Base-by-base conservation (phyloP, 2,797 vertebrate genomes). In the Semaprochilodus insignis region DNA sequence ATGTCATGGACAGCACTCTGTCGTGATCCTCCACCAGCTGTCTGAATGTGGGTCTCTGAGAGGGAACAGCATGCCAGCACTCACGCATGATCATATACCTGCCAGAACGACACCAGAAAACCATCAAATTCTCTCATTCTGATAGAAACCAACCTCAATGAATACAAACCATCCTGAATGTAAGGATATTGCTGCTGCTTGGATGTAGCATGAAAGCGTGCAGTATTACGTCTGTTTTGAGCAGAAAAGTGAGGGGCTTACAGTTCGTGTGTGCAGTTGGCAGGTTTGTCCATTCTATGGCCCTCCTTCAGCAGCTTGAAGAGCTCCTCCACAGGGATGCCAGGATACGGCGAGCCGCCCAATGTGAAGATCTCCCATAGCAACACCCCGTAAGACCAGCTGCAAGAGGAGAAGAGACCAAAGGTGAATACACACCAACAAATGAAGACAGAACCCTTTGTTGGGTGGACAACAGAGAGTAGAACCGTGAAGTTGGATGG, bases 31-130 rank as follows among this genome's bases (percentile, higher is more conserved):
- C 98, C 63, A 99, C 98, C 88, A 99, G 95, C 94, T 99, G 98
- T 88, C 97, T 97, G 94, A 99, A 99, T 74, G 98, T 99, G 21
- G 98, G 98, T 40, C 98, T 94, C 93, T 99, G 98, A 0, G 97
- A 97, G 0, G 98, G 97, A 66, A 97, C 95, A 0, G 97, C 97
- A 0, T 99, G 97, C 98, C 98, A 99, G 86, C 98, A 99, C 90
- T 99, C 98, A 63, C 97, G 93, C 98, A 99, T 99, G 91, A 99
- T 97, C 97, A 98, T 98, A 91, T 99, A 99, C 93, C 98, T 99
- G 93, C 72, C 51, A 72, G 59, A 40, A 83, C 0, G 15, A 74
- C 60, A 78, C 2, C 17, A 55, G 14, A 31, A 55, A 31, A 23
- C 40, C 31, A 48, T 48, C 55, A 54, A 8, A 40, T 69, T 67